Percentiles rank a stretch among this genome's conserved stretches.
These are phyloP conservation scores for Conopomorpha cramerella DNA, from an alignment of 1,140 invertebrate genomes.

Conservation along the genomic window DNA sequence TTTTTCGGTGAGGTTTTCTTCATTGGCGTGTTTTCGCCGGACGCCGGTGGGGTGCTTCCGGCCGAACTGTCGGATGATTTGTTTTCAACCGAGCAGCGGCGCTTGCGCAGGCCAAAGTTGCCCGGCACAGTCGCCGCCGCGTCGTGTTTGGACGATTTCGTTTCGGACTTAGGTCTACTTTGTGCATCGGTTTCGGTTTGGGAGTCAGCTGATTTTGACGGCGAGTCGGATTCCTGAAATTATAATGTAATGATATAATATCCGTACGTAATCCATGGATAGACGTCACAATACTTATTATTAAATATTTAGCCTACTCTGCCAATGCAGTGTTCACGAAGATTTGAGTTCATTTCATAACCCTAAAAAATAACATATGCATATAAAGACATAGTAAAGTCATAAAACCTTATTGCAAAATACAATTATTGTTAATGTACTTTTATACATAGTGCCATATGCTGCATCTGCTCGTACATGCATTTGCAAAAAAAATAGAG, in stretches of 20 bases:
- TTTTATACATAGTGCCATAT: too few species aligned
- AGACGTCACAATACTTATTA: too few species aligned
- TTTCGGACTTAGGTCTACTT: constrained; percentile 30
- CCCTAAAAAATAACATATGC: too few species aligned
- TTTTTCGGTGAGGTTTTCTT: constrained; percentile 29
- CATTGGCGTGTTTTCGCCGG: constrained; percentile 55
- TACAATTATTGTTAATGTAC: too few species aligned
- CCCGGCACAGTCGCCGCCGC: constrained; percentile 15
- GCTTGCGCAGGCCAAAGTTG: constrained; percentile 57
- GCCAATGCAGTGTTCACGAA: too few species aligned
- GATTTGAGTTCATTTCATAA: too few species aligned
- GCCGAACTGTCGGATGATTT: constrained; percentile 58
- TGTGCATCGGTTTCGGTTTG: constrained; percentile 29
- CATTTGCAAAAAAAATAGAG: too few species aligned
- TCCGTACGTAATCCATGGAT: background rate
- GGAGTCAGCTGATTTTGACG: constrained; percentile 23
- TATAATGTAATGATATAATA: constrained; percentile 2
- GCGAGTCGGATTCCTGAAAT: constrained; percentile 30
- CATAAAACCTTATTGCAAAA: too few species aligned
- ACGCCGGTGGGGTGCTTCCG: constrained; percentile 58
- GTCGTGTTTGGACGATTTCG: constrained; percentile 19
- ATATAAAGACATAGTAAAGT: too few species aligned
- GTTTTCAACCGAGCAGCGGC: constrained; percentile 61
- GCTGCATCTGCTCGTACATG: too few species aligned
- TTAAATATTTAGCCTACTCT: too few species aligned